A percentile compares a stretch with the other conserved stretches of the same genome.
Conservation (phyloP, 2,888 invertebrate species). For the Meteorus cinctellus region DNA sequence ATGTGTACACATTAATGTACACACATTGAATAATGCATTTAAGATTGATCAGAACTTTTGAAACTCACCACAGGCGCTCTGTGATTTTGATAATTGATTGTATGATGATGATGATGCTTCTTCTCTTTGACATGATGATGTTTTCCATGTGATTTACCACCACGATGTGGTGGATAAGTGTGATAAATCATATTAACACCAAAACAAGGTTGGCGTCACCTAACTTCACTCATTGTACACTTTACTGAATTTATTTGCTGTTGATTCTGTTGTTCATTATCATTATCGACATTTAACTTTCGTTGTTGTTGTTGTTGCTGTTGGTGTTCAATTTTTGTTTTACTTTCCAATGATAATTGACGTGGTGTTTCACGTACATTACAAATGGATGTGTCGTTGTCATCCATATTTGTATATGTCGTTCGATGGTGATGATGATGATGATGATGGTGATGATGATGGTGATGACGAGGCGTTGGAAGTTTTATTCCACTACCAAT, state of each 20-base stretch:
- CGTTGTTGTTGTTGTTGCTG: constrained; percentile 19
- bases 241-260: constrained; percentile 49
- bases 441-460: constrained; percentile 4
- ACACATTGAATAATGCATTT: not conserved
- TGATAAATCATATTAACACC: constrained; percentile 70
- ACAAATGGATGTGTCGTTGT: constrained; percentile 58
- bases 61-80: constrained; percentile 69
- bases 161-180: constrained; percentile 71
- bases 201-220: constrained; percentile 72
- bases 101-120: constrained; percentile 68
- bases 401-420: constrained; percentile 56
- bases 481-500: constrained; percentile 64
- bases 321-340: constrained; percentile 18
- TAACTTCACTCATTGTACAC: constrained; percentile 56
- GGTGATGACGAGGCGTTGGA: constrained; percentile 55
- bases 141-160: constrained; percentile 68
- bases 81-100: constrained; percentile 68
- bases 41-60: constrained; percentile 3
- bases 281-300: constrained; percentile 29
- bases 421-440: constrained; percentile 52
- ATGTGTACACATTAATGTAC: not conserved
- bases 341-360: constrained; percentile 16
- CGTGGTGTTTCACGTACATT: constrained; percentile 49
- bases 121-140: constrained; percentile 70
- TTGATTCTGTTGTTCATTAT: constrained; percentile 28